These are phyloP conservation scores for Meriones psammophilus DNA, from an alignment of 2,797 vertebrate species.

Conservation along the genomic window DNA sequence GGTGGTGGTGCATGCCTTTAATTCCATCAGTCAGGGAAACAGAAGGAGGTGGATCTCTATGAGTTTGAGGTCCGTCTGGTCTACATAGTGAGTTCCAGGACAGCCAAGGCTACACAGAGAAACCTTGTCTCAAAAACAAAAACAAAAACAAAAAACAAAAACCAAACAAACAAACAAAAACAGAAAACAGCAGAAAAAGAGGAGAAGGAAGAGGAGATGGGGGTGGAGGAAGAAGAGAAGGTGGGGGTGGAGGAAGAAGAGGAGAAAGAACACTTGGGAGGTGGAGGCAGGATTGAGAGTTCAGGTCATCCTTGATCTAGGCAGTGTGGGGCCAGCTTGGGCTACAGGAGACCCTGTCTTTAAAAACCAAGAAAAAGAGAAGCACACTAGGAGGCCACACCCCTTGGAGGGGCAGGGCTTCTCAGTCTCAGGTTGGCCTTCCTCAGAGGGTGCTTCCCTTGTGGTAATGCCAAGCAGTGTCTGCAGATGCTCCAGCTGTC, in stretches of 20 bases:
- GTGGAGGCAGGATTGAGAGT: not conserved
- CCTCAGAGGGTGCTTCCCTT: not conserved
- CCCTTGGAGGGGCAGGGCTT: not conserved
- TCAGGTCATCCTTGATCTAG: not conserved
- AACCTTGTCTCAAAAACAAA: not conserved
- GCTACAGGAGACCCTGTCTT: not conserved
- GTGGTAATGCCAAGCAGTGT: not conserved
- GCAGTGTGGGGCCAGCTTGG: not conserved
- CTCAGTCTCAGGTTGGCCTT: not conserved
- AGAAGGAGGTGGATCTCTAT: not conserved
- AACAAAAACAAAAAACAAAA: not conserved
- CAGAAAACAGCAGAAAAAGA: too few species aligned
- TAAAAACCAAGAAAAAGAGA: not conserved
- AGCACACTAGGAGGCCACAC: not conserved
- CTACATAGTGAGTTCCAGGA: not conserved
- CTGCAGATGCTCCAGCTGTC: not conserved
- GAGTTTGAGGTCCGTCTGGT: not conserved
- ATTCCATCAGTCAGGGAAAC: not conserved
- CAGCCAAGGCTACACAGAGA: not conserved
- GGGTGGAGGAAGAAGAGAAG: too few species aligned
- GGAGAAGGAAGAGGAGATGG: not conserved
- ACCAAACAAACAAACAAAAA: not conserved
- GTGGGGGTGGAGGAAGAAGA: not conserved
- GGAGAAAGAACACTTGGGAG: not conserved
- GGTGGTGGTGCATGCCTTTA: too few species aligned